These are phyloP conservation scores for Knipowitschia caucasica DNA, from an alignment of 2,797 vertebrate genomes.

Conservation along the genomic window DNA sequence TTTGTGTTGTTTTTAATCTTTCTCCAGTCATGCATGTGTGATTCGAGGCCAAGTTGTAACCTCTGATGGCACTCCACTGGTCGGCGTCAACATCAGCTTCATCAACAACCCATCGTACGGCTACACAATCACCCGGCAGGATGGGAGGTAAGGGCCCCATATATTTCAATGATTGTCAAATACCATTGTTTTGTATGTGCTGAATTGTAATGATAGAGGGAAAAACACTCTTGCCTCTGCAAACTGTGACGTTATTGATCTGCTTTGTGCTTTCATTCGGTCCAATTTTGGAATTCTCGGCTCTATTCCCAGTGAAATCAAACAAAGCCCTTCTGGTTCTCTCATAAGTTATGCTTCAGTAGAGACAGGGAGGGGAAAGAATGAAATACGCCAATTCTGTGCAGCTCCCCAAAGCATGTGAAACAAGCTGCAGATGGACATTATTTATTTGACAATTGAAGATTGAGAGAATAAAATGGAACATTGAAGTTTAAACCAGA, in stretches of 20 bases:
- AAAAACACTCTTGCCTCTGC: conserved; percentile 49
- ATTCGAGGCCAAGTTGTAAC: conserved; percentile 98
- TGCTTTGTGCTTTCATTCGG: conserved; percentile 61
- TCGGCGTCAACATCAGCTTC: conserved; percentile 97
- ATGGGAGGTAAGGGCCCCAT: conserved; percentile 84
- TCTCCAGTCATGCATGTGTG: conserved; percentile 90
- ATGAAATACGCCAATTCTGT: conserved; percentile 65
- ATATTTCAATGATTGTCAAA: conserved; percentile 37
- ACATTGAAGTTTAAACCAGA: conserved; percentile 34
- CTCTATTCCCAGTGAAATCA: conserved; percentile 71
- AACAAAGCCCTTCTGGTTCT: conserved; percentile 69
- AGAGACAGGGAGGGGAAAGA: conserved; percentile 49
- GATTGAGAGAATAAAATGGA: conserved; percentile 41
- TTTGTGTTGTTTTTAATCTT: conserved; percentile 17
- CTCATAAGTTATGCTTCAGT: conserved; percentile 68
- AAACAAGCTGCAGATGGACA: conserved; percentile 59
- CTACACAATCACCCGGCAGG: conserved; percentile 94
- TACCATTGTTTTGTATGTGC: conserved; percentile 29
- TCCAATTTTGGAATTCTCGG: conserved; percentile 68
- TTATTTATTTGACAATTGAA: conserved; percentile 52
- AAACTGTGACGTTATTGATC: conserved; percentile 62
- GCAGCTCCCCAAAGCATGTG: conserved; percentile 42
- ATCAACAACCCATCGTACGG: conserved; percentile 89
- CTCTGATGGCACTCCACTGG: conserved; percentile 91
- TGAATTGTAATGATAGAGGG: conserved; percentile 34